Evolutionary conservation across 2,797 vertebrate genomes (phyloP).

Genomic region (Pteronotus mesoamericanus): DNA sequence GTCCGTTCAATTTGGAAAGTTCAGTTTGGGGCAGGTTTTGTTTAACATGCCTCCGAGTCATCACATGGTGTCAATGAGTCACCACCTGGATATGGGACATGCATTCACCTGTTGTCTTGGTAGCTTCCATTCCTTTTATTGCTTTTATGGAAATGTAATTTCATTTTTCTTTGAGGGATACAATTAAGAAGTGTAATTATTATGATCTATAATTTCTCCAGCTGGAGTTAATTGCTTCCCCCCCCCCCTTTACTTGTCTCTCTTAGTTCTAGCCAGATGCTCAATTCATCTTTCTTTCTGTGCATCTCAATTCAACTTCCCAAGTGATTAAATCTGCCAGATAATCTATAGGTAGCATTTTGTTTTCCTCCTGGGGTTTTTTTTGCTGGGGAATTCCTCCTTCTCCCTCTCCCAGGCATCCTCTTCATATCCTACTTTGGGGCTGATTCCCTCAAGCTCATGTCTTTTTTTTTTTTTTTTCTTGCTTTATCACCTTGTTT

Average conservation of each 20-base stretch:
- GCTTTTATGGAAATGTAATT: constrained; percentile 20
- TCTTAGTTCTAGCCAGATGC: neutral
- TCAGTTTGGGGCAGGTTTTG: neutral
- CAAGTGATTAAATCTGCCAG: neutral
- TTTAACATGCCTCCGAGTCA: neutral
- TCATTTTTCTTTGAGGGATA: neutral
- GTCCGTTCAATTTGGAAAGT: neutral
- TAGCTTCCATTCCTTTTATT: neutral
- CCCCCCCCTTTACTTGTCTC: neutral
- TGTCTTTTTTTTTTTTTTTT: neutral
- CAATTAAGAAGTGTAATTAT: constrained; percentile 18
- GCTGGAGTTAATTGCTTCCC: neutral
- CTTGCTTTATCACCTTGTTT: neutral
- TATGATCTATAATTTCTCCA: neutral
- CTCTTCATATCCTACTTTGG: neutral
- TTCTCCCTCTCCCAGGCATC: neutral
- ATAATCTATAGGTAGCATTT: neutral
- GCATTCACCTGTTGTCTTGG: neutral
- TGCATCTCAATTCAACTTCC: neutral
- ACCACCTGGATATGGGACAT: neutral
- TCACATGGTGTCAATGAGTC: neutral
- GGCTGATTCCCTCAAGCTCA: neutral
- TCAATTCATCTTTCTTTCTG: too few species aligned
- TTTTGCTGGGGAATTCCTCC: neutral
- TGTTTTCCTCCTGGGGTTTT: neutral